A percentile compares a stretch with the other conserved stretches of the same genome.
These are phyloP conservation scores for Burhinus bistriatus DNA, from an alignment of 2,113 vertebrate genomes.

Conservation along the genomic window DNA sequence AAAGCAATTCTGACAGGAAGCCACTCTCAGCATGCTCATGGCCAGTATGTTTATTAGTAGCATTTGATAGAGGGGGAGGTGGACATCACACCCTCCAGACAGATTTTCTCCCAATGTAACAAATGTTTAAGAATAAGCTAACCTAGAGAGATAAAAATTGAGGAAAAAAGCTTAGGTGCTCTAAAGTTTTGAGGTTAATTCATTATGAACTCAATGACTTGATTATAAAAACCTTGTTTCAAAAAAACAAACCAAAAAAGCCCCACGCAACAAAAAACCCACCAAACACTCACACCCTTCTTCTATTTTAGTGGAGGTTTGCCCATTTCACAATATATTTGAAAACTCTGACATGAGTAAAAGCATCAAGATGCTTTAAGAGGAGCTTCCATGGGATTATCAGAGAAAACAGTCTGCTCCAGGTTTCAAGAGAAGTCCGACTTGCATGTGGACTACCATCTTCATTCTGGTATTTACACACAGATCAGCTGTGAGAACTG, in stretches of 20 bases:
- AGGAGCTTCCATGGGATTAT: neutral
- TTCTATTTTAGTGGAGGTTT: neutral
- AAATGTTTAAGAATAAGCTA: neutral
- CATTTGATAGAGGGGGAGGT: neutral
- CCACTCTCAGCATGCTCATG: neutral
- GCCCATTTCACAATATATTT: neutral
- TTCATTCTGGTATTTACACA: neutral
- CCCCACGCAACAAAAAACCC: neutral
- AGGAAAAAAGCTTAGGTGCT: neutral
- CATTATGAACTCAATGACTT: neutral
- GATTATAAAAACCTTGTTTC: neutral
- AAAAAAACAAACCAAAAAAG: neutral
- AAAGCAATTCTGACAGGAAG: conserved; percentile 10
- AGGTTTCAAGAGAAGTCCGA: neutral
- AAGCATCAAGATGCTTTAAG: neutral
- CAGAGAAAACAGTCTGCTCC: neutral
- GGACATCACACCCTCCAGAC: neutral
- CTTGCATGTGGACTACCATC: neutral
- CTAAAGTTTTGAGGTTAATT: neutral
- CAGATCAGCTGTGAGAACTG: neutral
- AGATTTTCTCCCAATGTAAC: neutral
- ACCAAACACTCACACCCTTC: neutral
- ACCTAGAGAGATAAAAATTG: neutral
- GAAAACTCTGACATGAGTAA: neutral
- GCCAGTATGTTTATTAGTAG: neutral